Evolutionary conservation across 2,888 invertebrate genomes (phyloP).

Genomic region (Silvanus unidentatus): DNA sequence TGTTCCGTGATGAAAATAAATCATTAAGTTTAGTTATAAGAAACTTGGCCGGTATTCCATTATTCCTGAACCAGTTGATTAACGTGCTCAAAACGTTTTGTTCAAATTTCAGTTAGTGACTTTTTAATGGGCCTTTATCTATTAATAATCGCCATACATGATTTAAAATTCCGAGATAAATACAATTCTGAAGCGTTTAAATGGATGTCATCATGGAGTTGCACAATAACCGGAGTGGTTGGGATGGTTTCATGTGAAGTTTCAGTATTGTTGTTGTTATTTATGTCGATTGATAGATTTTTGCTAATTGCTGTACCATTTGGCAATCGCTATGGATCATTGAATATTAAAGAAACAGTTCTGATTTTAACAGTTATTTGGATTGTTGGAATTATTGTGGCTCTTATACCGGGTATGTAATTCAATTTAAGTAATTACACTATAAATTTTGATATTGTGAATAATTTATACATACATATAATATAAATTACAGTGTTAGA

Average conservation of each 20-base stretch:
- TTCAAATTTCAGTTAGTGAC: conserved; percentile 58
- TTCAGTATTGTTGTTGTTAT: conserved; percentile 61
- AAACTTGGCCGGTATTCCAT: conserved; percentile 1
- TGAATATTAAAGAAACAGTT: conserved; percentile 52
- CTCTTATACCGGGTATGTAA: conserved; percentile 54
- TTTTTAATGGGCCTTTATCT: conserved; percentile 65
- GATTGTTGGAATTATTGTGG: conserved; percentile 54
- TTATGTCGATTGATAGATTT: conserved; percentile 65
- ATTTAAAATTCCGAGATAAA: conserved; percentile 52
- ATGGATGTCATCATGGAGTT: conserved; percentile 64
- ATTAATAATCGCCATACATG: conserved; percentile 56
- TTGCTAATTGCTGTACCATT: conserved; percentile 58
- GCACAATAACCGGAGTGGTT: conserved; percentile 55
- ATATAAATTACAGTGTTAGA: conserved; percentile 52
- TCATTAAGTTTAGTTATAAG: conserved; percentile 1
- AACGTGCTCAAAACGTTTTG: no score
- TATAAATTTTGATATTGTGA: no score
- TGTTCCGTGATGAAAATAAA: not conserved
- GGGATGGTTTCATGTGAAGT: conserved; percentile 66
- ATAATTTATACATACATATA: no score
- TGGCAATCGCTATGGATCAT: conserved; percentile 47
- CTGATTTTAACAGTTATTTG: conserved; percentile 54
- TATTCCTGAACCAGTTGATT: no score
- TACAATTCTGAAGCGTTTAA: conserved; percentile 54
- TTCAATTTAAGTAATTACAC: not conserved